A percentile compares a stretch with the other conserved stretches of the same genome.
Evolutionary conservation across 2,113 vertebrate genomes (phyloP).

Genomic region (Rhea pennata): DNA sequence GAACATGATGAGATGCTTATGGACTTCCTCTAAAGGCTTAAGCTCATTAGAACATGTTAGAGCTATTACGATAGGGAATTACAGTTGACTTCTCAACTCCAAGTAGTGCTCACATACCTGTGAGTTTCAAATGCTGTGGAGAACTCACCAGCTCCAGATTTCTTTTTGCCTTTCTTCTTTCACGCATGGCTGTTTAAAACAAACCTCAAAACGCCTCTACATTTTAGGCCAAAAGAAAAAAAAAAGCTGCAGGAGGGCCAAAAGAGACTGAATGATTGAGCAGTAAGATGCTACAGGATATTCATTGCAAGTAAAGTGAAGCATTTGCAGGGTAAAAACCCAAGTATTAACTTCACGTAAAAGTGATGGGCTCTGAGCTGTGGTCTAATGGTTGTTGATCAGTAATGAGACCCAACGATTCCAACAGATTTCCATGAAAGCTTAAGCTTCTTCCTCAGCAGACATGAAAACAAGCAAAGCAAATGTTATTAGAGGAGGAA

Average conservation of each 20-base stretch:
- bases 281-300: not conserved
- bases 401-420: not conserved
- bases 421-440: not conserved
- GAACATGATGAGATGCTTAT: not conserved
- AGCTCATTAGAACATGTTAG: not conserved
- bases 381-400: not conserved
- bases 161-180: conserved; percentile 83
- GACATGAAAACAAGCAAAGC: not conserved
- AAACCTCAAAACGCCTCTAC: not conserved
- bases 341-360: not conserved
- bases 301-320: not conserved
- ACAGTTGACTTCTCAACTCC: not conserved
- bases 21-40: not conserved
- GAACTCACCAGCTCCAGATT: conserved; percentile 86
- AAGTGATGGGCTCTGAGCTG: not conserved
- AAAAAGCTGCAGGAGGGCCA: not conserved
- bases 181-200: conserved; percentile 82
- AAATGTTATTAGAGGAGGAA: not conserved
- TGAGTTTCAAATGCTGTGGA: conserved; percentile 78
- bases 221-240: not conserved
- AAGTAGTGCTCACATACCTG: conserved; percentile 73
- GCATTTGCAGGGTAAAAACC: not conserved
- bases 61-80: fast-evolving
- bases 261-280: not conserved
- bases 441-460: not conserved